phyloP scores from a whole-genome alignment of 2,797 vertebrate genomes.

The Enteromius unitaeniatus region DNA sequence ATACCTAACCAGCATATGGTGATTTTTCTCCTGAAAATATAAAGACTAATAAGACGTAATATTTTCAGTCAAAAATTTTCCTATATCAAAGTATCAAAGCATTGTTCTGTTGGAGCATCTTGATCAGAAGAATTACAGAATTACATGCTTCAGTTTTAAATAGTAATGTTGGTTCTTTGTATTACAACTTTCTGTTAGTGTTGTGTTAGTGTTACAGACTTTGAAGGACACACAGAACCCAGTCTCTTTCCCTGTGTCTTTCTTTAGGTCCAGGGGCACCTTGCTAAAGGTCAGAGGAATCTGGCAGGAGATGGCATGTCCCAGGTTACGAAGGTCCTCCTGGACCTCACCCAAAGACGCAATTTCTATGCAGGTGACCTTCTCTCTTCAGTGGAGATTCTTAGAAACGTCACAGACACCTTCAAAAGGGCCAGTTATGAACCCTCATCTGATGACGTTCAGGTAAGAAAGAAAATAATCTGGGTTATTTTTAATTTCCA shows the following conservation, averaged over 20 bases:
- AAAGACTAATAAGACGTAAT: neutral
- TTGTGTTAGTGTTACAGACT: neutral
- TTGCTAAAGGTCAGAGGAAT: constrained; percentile 94
- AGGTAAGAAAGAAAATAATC: constrained; percentile 79
- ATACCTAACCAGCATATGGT: no score
- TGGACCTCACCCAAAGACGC: constrained; percentile 97
- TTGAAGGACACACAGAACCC: constrained; percentile 15
- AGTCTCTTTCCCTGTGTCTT: constrained; percentile 65
- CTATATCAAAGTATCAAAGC: neutral
- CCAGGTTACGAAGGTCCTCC: constrained; percentile 95
- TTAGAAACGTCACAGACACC: constrained; percentile 97
- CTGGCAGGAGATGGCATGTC: constrained; percentile 97
- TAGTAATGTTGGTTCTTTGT: neutral
- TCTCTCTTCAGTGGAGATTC: constrained; percentile 96
- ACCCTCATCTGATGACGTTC: constrained; percentile 96
- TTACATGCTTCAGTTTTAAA: neutral
- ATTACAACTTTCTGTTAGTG: neutral
- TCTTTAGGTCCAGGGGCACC: constrained; percentile 95
- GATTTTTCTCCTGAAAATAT: neutral
- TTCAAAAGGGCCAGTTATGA: constrained; percentile 98
- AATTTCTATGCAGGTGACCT: constrained; percentile 98
- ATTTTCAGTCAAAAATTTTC: neutral
- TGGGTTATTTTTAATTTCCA: neutral
- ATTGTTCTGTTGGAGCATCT: neutral
- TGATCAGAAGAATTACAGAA: neutral